These are phyloP conservation scores for Tiliacea citrago DNA, from an alignment of 2,888 invertebrate species.

Conservation along the genomic window DNA sequence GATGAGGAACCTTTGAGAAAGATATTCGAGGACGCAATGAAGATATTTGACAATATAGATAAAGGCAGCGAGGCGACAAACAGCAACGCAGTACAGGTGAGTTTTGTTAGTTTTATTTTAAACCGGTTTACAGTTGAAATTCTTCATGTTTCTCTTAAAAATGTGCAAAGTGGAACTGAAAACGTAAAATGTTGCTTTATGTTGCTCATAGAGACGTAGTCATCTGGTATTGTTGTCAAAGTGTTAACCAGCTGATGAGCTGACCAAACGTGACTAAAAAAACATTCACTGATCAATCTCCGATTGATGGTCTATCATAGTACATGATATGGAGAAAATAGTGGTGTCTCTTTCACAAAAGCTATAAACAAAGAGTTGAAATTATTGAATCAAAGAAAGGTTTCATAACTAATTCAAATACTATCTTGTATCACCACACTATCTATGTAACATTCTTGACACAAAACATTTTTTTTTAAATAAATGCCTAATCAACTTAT, in stretches of 20 bases:
- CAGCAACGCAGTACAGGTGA: slow-evolving; percentile 93
- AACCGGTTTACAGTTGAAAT: not conserved
- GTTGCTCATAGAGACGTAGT: not conserved
- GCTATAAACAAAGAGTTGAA: not conserved
- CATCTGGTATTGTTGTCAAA: slow-evolving; percentile 4
- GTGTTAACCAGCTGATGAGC: not conserved
- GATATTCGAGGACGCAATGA: slow-evolving; percentile 93
- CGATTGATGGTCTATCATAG: not conserved
- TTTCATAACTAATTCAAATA: not conserved
- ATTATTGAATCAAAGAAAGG: not conserved
- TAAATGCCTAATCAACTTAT: not conserved
- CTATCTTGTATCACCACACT: no score
- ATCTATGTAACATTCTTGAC: not conserved
- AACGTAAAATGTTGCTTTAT: slow-evolving; percentile 12
- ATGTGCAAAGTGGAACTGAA: not conserved
- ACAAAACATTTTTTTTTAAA: not conserved
- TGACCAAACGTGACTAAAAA: not conserved
- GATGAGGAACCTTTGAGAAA: slow-evolving; percentile 81
- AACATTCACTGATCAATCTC: not conserved
- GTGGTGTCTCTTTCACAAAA: not conserved
- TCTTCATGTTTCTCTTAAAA: not conserved
- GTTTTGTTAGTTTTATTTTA: slow-evolving; percentile 15
- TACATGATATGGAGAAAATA: not conserved
- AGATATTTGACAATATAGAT: slow-evolving; percentile 92
- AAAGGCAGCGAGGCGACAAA: slow-evolving; percentile 93